These are phyloP conservation scores for Sussaba pulchella DNA, from an alignment of 2,888 invertebrate species.

Conservation along the genomic window DNA sequence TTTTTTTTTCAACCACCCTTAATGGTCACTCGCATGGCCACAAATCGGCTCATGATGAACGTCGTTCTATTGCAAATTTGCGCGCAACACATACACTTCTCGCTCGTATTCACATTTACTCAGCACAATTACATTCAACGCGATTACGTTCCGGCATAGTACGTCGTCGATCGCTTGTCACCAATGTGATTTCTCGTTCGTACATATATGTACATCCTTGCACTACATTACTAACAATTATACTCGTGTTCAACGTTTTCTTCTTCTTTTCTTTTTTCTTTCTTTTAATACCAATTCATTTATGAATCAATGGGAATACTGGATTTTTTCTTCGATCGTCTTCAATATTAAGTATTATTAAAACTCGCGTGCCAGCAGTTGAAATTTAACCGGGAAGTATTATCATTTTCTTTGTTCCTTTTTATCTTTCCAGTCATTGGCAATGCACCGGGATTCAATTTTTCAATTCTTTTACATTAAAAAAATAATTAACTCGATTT, in stretches of 20 bases:
- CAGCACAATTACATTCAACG: conserved; percentile 63
- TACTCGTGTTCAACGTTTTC: conserved; percentile 52
- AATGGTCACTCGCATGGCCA: conserved; percentile 67
- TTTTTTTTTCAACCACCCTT: conserved; percentile 70
- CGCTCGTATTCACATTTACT: conserved; percentile 63
- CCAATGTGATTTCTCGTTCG: conserved; percentile 65
- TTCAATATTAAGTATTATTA: conserved; percentile 69
- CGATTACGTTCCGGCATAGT: conserved; percentile 67
- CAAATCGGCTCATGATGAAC: conserved; percentile 62
- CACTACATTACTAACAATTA: conserved; percentile 55
- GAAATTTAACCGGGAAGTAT: conserved; percentile 44
- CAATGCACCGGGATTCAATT: background rate
- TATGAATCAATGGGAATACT: conserved; percentile 75
- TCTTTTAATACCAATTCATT: conserved; percentile 75
- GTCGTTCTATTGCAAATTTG: conserved; percentile 63
- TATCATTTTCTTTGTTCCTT: conserved; percentile 6
- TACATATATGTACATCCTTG: conserved; percentile 58
- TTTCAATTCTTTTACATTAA: background rate
- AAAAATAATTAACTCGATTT: conserved; percentile 34
- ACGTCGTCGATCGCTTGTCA: conserved; percentile 68
- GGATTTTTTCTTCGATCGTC: conserved; percentile 70
- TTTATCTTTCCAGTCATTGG: conserved; percentile 14
- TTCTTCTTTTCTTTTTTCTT: conserved; percentile 40
- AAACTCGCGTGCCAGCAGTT: conserved; percentile 51
- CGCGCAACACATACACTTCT: conserved; percentile 60